A percentile compares a stretch with the other conserved stretches of the same genome.
Conservation (phyloP, 2,113 vertebrate species). For the Sinocyclocheilus rhinocerous region DNA sequence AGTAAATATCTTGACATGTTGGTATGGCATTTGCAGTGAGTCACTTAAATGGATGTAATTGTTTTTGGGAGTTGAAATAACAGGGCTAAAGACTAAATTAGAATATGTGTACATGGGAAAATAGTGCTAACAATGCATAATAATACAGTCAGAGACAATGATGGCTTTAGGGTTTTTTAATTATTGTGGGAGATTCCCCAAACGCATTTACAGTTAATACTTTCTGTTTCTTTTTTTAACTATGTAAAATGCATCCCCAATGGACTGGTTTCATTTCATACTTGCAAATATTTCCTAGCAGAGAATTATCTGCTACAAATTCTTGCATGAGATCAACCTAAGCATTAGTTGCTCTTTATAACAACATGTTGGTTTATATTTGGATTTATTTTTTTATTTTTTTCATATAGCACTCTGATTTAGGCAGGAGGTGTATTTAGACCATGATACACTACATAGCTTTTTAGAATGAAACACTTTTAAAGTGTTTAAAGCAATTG, state of each 20-base stretch:
- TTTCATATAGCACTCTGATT: background rate
- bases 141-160: background rate
- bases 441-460: too few species aligned
- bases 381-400: background rate
- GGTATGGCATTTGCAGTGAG: background rate
- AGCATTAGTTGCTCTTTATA: too few species aligned
- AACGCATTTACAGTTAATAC: background rate
- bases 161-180: background rate
- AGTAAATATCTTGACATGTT: background rate
- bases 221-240: slow-evolving; percentile 38
- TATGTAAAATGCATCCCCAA: background rate
- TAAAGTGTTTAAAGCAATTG: background rate
- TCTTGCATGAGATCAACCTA: background rate
- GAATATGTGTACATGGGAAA: background rate
- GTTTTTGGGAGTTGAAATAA: background rate
- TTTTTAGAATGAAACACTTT: background rate
- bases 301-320: background rate
- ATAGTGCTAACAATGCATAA: background rate
- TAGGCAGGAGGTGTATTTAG: background rate
- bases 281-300: background rate
- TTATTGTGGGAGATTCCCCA: slow-evolving; percentile 5
- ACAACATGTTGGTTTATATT: background rate
- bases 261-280: background rate
- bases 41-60: background rate
- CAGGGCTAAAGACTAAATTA: background rate